Conservation (phyloP, 2,113 vertebrate genomes). For the Nansenia antarctica region DNA sequence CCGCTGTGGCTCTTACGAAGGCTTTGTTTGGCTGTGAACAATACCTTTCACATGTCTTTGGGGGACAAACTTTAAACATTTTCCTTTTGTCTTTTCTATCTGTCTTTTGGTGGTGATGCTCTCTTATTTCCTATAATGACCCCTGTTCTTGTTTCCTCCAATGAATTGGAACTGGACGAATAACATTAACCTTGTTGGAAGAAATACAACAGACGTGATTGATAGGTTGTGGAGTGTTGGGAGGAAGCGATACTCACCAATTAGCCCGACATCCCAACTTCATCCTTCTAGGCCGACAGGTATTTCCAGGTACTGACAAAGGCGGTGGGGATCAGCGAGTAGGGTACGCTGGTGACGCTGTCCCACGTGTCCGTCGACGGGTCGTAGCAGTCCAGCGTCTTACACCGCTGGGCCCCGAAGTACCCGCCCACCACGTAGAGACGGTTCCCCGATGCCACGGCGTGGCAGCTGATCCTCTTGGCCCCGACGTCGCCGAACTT, state of each 20-base stretch:
- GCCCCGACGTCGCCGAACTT: constrained; percentile 82
- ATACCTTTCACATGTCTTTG: not conserved
- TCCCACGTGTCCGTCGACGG: constrained; percentile 82
- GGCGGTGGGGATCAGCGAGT: constrained; percentile 84
- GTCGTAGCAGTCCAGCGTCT: constrained; percentile 86
- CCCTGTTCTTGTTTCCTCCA: too few species aligned
- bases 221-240: not conserved
- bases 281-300: constrained; percentile 71
- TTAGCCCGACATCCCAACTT: not conserved
- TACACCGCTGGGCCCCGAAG: constrained; percentile 82
- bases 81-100: not conserved
- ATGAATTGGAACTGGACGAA: too few species aligned
- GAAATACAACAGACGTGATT: not conserved
- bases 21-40: not conserved
- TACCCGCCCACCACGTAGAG: constrained; percentile 85
- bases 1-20: not conserved
- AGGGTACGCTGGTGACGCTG: constrained; percentile 83
- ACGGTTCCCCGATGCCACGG: constrained; percentile 81
- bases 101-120: not conserved
- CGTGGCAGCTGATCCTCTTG: constrained; percentile 83
- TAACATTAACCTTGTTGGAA: not conserved
- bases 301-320: constrained; percentile 89
- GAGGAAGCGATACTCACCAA: constrained; percentile 66
- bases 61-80: not conserved
- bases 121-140: not conserved